Base-by-base conservation (phyloP, 2,888 invertebrate genomes). In the Neuroscelio doddi region DNA sequence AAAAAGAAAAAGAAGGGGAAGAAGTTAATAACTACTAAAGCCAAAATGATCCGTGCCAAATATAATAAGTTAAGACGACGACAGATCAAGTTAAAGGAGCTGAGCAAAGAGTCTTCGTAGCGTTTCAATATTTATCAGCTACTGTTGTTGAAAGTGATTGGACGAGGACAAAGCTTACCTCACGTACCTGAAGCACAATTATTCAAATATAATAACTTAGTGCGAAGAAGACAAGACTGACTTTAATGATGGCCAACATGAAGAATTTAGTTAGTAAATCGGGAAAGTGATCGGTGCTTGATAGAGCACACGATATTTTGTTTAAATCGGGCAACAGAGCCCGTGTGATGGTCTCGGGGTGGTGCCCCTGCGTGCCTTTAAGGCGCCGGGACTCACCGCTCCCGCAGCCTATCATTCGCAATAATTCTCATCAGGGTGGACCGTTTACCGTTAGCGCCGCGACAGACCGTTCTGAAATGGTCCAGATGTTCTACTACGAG, bases 401-500 rank as follows among this genome's bases (percentile, higher is more conserved):
- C 65, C 78, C 79, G 58, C 80, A 79, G 67, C 77, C 80, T 39
- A 72, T 74, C 62, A 56, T 36, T 63, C 72, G 52, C 66, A 72
- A 36, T 64, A 69, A 47, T 68, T 51, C 59, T 50, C 68, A 68
- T 59, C 70, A 79, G 72, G 79, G 79, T 59, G 80, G 81, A 38
- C 84, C 84, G 45, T 84, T 78, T 70, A 81, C 81, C 73, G 80
- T 82, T 69, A 83, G 83, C 76, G 80, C 77, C 67, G 78, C 78
- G 55, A 80, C 80, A 62, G 82, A 80, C 64, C 82, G 81, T 69
- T 75, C 82, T 58, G 82, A 83, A 61, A 88, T 88, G 88, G 88
- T 88, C 63, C 90, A 90, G 83, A 87, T 90, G 86, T 90, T 90
- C 83, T 91, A 91, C 81, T 90, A 90, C 76, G 93, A 93, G 85